A percentile compares a stretch with the other conserved stretches of the same genome.
Conservation (phyloP, 2,113 vertebrate species). For the Vidua macroura region DNA sequence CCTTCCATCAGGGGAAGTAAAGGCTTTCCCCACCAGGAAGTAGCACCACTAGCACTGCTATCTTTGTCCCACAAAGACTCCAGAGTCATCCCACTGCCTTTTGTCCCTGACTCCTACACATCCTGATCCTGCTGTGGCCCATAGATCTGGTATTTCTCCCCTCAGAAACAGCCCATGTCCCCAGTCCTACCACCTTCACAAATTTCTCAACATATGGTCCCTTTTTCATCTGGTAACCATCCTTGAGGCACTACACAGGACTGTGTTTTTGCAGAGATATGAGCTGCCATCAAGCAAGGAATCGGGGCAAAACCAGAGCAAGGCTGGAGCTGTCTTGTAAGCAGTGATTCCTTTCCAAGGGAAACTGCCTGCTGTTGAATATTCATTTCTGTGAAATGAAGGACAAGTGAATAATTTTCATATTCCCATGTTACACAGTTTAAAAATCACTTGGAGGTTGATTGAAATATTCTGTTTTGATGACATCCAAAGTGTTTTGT, state of each 20-base stretch:
- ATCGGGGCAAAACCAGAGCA: background rate
- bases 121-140: background rate
- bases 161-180: background rate
- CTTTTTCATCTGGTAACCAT: background rate
- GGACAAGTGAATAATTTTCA: constrained; percentile 11
- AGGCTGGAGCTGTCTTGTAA: background rate
- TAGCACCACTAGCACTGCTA: background rate
- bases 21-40: background rate
- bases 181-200: background rate
- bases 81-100: background rate
- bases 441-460: background rate
- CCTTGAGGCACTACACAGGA: background rate
- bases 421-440: background rate
- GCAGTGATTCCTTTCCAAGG: background rate
- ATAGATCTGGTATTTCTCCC: background rate
- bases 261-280: background rate
- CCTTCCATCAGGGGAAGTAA: background rate
- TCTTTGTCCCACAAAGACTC: background rate
- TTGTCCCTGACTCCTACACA: background rate
- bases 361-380: background rate
- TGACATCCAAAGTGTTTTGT: background rate
- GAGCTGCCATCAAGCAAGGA: background rate
- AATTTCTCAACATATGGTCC: background rate
- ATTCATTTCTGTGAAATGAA: background rate
- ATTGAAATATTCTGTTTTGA: constrained; percentile 27